These are phyloP conservation scores for Nomada ruficornis DNA, from an alignment of 2,888 invertebrate species.

Conservation along the genomic window DNA sequence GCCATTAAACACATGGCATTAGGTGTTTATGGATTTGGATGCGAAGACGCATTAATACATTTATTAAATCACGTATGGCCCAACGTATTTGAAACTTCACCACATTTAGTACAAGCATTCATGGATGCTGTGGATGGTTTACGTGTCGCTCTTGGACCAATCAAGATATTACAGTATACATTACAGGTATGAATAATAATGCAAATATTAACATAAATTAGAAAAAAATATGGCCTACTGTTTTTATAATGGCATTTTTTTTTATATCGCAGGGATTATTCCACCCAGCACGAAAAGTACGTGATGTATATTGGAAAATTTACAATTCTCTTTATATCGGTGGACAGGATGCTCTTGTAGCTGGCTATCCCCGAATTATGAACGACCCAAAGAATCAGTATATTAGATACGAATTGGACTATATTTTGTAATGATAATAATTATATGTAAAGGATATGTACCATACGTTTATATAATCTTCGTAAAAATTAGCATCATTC, in stretches of 20 bases:
- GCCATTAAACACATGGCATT: slow-evolving; percentile 99
- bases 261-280: slow-evolving; percentile 93
- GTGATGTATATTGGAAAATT: slow-evolving; percentile 99
- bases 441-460: slow-evolving; percentile 50
- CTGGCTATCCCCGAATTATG: slow-evolving; percentile 98
- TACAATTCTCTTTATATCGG: slow-evolving; percentile 99
- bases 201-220: no score
- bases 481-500: slow-evolving; percentile 46
- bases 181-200: slow-evolving; percentile 90
- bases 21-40: slow-evolving; percentile 99
- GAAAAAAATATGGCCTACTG: no score
- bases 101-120: slow-evolving; percentile 99
- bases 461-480: slow-evolving; percentile 61
- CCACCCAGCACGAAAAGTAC: slow-evolving; percentile 99
- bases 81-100: slow-evolving; percentile 99
- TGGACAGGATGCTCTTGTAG: slow-evolving; percentile 98
- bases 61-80: slow-evolving; percentile 99
- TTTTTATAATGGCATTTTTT: slow-evolving; percentile 10
- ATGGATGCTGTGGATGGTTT: slow-evolving; percentile 99
- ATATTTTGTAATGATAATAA: slow-evolving; percentile 89
- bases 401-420: slow-evolving; percentile 96
- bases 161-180: slow-evolving; percentile 98
- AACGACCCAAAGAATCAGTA: slow-evolving; percentile 98
- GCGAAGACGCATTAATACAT: slow-evolving; percentile 98
- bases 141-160: slow-evolving; percentile 97